Evolutionary conservation across 1,140 invertebrate species (phyloP), one percentile per base, ranked within the genome.

Genomic region (Sinella curviseta): DNA sequence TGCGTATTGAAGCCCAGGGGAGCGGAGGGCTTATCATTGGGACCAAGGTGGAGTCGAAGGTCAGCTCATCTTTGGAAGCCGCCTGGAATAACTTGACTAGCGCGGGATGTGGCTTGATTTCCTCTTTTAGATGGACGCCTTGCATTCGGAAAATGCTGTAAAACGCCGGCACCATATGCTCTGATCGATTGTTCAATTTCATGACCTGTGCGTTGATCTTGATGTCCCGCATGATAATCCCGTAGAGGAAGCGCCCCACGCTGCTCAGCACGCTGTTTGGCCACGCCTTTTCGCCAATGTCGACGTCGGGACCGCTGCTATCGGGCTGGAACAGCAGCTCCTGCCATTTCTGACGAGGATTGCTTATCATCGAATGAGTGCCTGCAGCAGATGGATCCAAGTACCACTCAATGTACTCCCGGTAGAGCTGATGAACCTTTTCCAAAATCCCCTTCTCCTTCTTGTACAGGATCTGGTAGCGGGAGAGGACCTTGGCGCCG

Each of bases 51-150:
- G 91, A 86, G 48, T 93, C 90, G 88, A 97, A 94, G 74, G 87
- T 90, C 76, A 97, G 87, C 4, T 88, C 89, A 83, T 92, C 89
- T 36, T 88, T 89, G 39, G 90, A 88, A 0, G 93, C 92, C 28
- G 90, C 90, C 33, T 89, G 88, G 84, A 92, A 92, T 39, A 96
- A 85, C 70, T 89, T 90, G 2, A 90, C 86, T 20, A 97, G 85
- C 48, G 90, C 85, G 17, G 94, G 94, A 89, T 96, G 94, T 28
- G 94, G 92, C 88, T 95, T 94, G n/a, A 95, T 90, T 88, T 95
- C 93, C 86, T 94, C 91, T 74, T 90, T 90, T 0, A 92, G 85
- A 30, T 89, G 82, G 0, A 89, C 87, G 0, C 90, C 90, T 85
- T 92, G 91, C 30, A 88, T 90, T 12, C 94, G 89, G 85, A 93